Evolutionary conservation across 2,797 vertebrate species (phyloP).

Genomic region (Fratercula arctica): DNA sequence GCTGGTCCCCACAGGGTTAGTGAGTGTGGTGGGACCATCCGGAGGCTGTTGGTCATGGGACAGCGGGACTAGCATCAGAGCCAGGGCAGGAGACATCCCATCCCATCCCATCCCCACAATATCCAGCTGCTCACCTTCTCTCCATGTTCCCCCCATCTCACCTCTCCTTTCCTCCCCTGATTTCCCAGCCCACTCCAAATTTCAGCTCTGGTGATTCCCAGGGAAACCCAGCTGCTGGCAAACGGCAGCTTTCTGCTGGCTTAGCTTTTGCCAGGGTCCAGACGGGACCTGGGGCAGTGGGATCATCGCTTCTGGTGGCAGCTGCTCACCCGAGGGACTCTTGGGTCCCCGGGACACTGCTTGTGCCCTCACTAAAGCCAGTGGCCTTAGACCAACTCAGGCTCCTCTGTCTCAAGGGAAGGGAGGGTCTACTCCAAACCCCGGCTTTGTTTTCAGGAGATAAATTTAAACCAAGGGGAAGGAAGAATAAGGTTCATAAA

Average conservation of each 20-base stretch:
- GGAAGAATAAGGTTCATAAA: constrained; percentile 52
- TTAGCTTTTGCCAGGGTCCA: background rate
- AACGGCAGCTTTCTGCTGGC: background rate
- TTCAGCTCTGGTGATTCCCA: background rate
- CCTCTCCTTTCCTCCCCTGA: background rate
- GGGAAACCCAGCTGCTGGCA: background rate
- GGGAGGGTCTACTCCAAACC: background rate
- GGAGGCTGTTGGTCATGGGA: background rate
- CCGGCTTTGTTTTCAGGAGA: background rate
- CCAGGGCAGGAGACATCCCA: background rate
- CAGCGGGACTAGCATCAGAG: accelerated
- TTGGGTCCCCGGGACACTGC: accelerated
- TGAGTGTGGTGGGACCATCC: accelerated
- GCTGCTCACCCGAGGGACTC: background rate
- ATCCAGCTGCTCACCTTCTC: background rate
- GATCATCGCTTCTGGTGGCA: background rate
- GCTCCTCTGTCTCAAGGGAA: background rate
- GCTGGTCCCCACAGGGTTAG: accelerated
- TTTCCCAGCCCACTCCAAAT: background rate
- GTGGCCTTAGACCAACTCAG: background rate
- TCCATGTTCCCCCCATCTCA: accelerated
- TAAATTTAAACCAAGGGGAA: constrained; percentile 51
- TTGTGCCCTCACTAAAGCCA: background rate
- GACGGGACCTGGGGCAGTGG: background rate
- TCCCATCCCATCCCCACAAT: background rate